phyloP scores from a whole-genome alignment of 2,888 invertebrate species.

The Drosophila crucigera region DNA sequence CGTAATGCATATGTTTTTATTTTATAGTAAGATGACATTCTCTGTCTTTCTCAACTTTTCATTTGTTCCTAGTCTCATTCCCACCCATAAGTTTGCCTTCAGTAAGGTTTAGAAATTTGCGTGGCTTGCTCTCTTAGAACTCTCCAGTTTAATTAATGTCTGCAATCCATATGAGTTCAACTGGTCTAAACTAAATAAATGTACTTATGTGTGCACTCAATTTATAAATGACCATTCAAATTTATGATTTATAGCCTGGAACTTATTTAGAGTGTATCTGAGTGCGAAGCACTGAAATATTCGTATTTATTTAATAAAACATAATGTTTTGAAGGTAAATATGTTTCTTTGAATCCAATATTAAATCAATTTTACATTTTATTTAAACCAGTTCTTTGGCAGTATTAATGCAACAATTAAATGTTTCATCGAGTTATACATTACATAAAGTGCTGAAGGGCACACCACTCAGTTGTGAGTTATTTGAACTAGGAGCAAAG shows the following conservation, averaged over 20 bases:
- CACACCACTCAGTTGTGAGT: slow-evolving; percentile 7
- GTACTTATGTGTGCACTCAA: not conserved
- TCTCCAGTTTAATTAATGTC: not conserved
- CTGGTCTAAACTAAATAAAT: not conserved
- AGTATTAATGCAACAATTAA: slow-evolving; percentile 17
- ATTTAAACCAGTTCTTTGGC: slow-evolving; percentile 20
- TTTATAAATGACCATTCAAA: not conserved
- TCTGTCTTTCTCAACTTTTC: not conserved
- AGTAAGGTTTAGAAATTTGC: not conserved
- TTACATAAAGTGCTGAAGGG: slow-evolving; percentile 17
- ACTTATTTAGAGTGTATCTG: not conserved
- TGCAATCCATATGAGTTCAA: not conserved
- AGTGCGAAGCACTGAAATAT: not conserved
- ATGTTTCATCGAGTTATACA: slow-evolving; percentile 12
- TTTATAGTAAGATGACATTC: not conserved
- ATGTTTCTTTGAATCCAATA: not conserved
- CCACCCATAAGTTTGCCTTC: not conserved
- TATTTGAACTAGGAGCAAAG: slow-evolving; percentile 7
- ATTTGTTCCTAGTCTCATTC: not conserved
- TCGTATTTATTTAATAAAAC: not conserved
- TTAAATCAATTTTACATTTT: slow-evolving; percentile 23
- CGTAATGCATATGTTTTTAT: not conserved
- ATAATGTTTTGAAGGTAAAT: not conserved
- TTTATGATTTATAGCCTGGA: not conserved
- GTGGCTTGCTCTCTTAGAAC: not conserved